These are phyloP conservation scores for Trinectes maculatus DNA, from an alignment of 2,113 vertebrate genomes.

Conservation along the genomic window DNA sequence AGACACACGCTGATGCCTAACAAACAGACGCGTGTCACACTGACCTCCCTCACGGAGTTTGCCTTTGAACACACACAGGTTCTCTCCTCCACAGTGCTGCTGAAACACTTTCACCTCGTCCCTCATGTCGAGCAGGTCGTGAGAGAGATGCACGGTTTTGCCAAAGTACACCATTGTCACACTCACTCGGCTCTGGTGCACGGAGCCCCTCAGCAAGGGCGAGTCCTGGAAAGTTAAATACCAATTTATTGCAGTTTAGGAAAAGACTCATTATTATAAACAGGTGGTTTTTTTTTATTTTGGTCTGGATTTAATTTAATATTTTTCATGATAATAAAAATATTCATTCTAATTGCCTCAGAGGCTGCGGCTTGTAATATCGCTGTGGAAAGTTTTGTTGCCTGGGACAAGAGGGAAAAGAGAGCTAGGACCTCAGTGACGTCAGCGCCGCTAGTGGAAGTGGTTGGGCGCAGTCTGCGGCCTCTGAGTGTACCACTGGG, in stretches of 20 bases:
- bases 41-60: slow-evolving; percentile 89
- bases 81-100: slow-evolving; percentile 96
- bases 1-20: not conserved
- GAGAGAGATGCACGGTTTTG: slow-evolving; percentile 85
- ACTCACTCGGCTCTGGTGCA: slow-evolving; percentile 81
- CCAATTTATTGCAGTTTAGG: not conserved
- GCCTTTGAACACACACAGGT: slow-evolving; percentile 92
- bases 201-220: slow-evolving; percentile 77
- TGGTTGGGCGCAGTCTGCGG: slow-evolving; percentile 81
- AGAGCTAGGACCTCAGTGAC: slow-evolving; percentile 69
- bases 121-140: slow-evolving; percentile 74
- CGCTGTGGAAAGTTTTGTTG: slow-evolving; percentile 32
- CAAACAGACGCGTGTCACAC: slow-evolving; percentile 22
- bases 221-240: slow-evolving; percentile 75
- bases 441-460: slow-evolving; percentile 75
- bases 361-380: not conserved
- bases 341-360: not conserved
- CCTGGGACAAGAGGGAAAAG: not conserved
- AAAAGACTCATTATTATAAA: not conserved
- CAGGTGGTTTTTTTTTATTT: not conserved
- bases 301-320: not conserved
- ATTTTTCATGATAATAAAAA: not conserved
- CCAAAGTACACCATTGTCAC: slow-evolving; percentile 91
- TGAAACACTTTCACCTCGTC: slow-evolving; percentile 93
- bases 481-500: slow-evolving; percentile 63